Evolutionary conservation across 1,140 invertebrate genomes (phyloP), one percentile per base, ranked within the genome.

Genomic region (Drosophila baimaii): DNA sequence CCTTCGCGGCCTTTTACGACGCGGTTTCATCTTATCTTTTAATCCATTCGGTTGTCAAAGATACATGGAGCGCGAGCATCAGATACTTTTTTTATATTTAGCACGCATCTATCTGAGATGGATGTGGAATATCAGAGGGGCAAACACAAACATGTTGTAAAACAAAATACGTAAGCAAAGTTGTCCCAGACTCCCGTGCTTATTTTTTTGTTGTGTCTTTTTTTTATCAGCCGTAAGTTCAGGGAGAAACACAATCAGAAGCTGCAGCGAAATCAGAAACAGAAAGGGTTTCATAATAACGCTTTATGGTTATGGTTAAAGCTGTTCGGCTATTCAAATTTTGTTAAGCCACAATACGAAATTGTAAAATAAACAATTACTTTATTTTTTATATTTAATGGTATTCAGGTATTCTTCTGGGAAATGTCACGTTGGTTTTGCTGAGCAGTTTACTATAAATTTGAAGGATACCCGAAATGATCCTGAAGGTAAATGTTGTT

Each of bases 91-190:
- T 56, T 63, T 80, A 84, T 84, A 84, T 84, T 84, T 84, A 84
- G 77, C 81, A 55, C 62, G 39, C 57, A 71, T 76, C 51, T 70
- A 57, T 75, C 54, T 75, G 33, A 46, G 65, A 58, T 72, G 68
- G 64, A 63, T 78, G 61, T 64, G 23, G 55, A 59, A 82, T 81
- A 64, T 74, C 61, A 29, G 47, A 47, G 44, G 17, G 33, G 19
- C 65, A 61, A 63, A 66, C 59, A 66, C 69, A 73, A 81, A 70
- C 71, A 82, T 52, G 61, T 76, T 88, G 82, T 86, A 88, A 86
- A 88, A 72, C 55, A 64, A 52, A 75, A 82, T 79, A 82, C 82
- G 82, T 72, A 82, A 88, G 79, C 79, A 88, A 79, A 68, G 71
- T 55, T 55, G 65, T 31, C 62, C 66, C 64, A 86, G 79, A 78